Conservation (phyloP, 2,797 vertebrate genomes). For the Petrocephalus sullivani region DNA sequence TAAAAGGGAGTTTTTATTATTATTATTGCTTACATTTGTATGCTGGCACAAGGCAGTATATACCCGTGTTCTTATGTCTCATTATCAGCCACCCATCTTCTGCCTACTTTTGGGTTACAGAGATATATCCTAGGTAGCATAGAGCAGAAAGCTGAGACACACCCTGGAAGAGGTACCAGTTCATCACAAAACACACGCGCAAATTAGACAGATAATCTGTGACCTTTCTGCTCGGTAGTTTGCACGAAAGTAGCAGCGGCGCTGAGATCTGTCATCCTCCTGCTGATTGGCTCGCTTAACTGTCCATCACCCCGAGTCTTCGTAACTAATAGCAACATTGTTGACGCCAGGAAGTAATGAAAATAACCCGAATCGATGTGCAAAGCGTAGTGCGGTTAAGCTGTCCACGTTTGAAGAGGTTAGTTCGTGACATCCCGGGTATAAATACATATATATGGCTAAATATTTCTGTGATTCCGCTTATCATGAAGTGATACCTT, state of each 20-base stretch:
- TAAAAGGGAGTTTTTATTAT: background rate
- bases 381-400: background rate
- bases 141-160: background rate
- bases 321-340: slow-evolving; percentile 55
- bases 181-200: background rate
- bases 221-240: background rate
- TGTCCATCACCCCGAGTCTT: slow-evolving; percentile 26
- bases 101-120: background rate
- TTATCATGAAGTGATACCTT: background rate
- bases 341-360: slow-evolving; percentile 27
- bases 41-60: background rate
- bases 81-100: background rate
- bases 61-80: background rate
- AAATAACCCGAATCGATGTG: background rate
- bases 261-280: background rate
- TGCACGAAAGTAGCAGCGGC: no score
- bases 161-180: background rate
- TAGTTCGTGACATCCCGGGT: background rate
- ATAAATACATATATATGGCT: background rate
- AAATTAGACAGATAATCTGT: background rate
- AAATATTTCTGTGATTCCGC: background rate
- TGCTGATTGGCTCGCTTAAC: slow-evolving; percentile 35
- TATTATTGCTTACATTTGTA: background rate
- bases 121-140: background rate
- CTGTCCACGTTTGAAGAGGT: background rate